Evolutionary conservation across 2,888 invertebrate genomes (phyloP).

Genomic region (Phortica okadai): DNA sequence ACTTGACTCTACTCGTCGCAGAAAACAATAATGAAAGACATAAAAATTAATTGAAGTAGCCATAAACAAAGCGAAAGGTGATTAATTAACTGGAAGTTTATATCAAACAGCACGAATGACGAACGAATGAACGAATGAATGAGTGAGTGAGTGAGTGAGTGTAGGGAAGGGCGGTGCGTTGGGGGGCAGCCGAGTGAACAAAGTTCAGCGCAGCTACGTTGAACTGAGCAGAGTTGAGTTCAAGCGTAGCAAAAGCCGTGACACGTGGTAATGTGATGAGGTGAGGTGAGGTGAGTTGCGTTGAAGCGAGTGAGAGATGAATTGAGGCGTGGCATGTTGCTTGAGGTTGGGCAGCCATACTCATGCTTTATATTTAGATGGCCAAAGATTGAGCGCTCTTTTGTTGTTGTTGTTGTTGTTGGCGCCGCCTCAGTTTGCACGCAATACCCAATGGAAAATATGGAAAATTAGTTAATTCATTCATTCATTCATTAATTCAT

Average conservation of each 20-base stretch:
- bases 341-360: too few species aligned
- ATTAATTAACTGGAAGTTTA: conserved; percentile 61
- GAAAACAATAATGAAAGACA: conserved; percentile 54
- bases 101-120: conserved; percentile 49
- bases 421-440: conserved; percentile 4
- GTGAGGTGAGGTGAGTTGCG: too few species aligned
- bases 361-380: too few species aligned
- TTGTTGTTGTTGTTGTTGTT: neutral
- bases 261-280: too few species aligned
- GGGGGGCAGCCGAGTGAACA: conserved; percentile 19
- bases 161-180: neutral
- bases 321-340: too few species aligned
- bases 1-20: conserved; percentile 33
- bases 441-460: conserved; percentile 9
- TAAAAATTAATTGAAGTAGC: conserved; percentile 61
- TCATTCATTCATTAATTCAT: neutral
- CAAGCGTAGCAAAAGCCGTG: neutral
- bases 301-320: too few species aligned
- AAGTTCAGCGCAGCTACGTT: conserved; percentile 20
- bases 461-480: conserved; percentile 31
- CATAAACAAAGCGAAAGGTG: conserved; percentile 62
- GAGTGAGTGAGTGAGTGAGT: neutral
- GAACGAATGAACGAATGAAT: neutral
- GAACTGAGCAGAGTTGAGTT: conserved; percentile 23
- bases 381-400: too few species aligned